These are phyloP conservation scores for Muraenolepis orangiensis DNA, from an alignment of 2,797 vertebrate species.

Conservation along the genomic window DNA sequence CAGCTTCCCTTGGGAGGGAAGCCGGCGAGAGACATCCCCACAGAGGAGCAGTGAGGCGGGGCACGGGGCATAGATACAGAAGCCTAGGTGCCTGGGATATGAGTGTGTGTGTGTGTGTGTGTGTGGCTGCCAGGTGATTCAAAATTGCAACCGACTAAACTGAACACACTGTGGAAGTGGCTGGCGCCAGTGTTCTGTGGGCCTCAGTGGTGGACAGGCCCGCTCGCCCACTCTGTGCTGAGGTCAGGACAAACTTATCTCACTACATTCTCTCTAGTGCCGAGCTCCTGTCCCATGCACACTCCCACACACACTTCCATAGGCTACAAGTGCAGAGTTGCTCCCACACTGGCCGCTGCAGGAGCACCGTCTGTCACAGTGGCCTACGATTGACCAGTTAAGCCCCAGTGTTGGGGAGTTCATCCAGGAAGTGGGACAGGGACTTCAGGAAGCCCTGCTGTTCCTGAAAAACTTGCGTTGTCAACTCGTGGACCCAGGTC, in stretches of 20 bases:
- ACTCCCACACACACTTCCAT: not conserved
- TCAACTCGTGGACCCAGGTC: slow-evolving; percentile 6
- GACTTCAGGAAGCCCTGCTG: not conserved
- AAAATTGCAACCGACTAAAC: slow-evolving; percentile 57
- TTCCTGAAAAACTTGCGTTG: slow-evolving; percentile 1
- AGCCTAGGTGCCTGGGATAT: too few species aligned
- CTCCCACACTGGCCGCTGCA: slow-evolving; percentile 7
- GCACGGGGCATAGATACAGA: too few species aligned
- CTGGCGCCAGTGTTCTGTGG: slow-evolving; percentile 49
- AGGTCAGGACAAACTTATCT: slow-evolving; percentile 60
- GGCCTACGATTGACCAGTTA: not conserved
- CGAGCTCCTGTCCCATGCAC: slow-evolving; percentile 21
- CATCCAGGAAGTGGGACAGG: not conserved
- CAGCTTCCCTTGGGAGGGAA: slow-evolving; percentile 34
- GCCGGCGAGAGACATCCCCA: too few species aligned
- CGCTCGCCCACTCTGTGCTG: slow-evolving; percentile 41
- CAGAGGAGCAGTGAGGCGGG: too few species aligned
- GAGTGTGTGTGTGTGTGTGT: too few species aligned
- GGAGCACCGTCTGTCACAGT: not conserved
- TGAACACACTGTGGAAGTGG: slow-evolving; percentile 49
- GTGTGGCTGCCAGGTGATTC: too few species aligned
- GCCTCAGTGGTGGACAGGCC: slow-evolving; percentile 32
- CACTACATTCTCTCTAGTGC: slow-evolving; percentile 45
- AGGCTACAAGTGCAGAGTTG: not conserved
- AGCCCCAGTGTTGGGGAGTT: not conserved